These are phyloP conservation scores for Collichthys lucidus DNA, from an alignment of 2,113 vertebrate genomes.

Conservation along the genomic window DNA sequence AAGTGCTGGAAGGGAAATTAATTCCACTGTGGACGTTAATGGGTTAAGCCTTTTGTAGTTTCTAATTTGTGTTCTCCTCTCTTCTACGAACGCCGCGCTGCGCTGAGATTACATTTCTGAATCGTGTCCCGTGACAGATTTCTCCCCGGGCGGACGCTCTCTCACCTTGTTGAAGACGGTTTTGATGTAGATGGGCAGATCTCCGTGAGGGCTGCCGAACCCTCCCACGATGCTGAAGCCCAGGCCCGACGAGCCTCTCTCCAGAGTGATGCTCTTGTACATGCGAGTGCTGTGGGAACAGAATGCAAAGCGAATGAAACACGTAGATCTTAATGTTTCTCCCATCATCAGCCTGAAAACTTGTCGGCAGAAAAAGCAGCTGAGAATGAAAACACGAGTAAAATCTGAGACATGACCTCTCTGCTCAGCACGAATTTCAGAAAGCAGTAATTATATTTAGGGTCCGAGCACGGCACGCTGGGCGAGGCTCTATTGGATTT, in stretches of 20 bases:
- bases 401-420: conserved; percentile 82
- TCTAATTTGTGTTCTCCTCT: background rate
- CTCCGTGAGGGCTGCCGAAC: conserved; percentile 93
- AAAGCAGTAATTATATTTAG: conserved; percentile 74
- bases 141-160: background rate
- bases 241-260: conserved; percentile 90
- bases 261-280: conserved; percentile 90
- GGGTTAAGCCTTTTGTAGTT: background rate
- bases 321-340: conserved; percentile 91
- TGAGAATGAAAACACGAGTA: background rate
- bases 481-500: too few relatives aligned
- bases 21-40: background rate
- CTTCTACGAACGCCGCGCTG: background rate
- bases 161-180: conserved; percentile 94
- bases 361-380: too few relatives aligned
- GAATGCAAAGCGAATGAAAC: background rate
- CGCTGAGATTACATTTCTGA: background rate
- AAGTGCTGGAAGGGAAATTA: too few relatives aligned
- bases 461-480: too few relatives aligned
- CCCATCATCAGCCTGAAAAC: conserved; percentile 65
- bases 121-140: background rate
- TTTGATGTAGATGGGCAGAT: conserved; percentile 96
- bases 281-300: conserved; percentile 85
- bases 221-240: conserved; percentile 97
- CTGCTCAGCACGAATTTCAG: conserved; percentile 68